These are phyloP conservation scores for Carapus acus DNA, from an alignment of 2,797 vertebrate genomes.

Conservation along the genomic window DNA sequence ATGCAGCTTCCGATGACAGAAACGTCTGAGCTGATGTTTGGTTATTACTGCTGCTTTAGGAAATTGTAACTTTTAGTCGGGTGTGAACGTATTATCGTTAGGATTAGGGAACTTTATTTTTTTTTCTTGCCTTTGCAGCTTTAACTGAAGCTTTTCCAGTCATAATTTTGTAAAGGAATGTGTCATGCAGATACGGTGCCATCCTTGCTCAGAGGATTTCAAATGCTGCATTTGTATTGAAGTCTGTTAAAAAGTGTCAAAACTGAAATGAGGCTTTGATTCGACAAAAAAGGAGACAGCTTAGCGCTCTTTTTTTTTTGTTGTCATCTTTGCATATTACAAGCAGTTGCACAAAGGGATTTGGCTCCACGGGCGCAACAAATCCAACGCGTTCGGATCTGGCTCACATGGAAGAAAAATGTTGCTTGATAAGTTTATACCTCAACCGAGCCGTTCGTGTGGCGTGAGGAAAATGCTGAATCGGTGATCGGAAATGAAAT, in stretches of 20 bases:
- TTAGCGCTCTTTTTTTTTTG: slow-evolving; percentile 16
- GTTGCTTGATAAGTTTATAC: not conserved
- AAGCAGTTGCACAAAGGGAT: slow-evolving; percentile 22
- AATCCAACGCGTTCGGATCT: slow-evolving; percentile 12
- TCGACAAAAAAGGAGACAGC: slow-evolving; percentile 14
- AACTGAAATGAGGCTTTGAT: slow-evolving; percentile 29
- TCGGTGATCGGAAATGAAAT: slow-evolving; percentile 7
- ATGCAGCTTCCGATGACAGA: too few relatives aligned
- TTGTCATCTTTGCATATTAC: slow-evolving; percentile 27
- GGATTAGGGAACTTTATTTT: too few relatives aligned
- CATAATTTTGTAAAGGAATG: not conserved
- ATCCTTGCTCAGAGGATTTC: slow-evolving; percentile 16
- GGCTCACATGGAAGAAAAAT: slow-evolving; percentile 1
- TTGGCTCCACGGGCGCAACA: slow-evolving; percentile 23
- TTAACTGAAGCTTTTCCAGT: too few relatives aligned
- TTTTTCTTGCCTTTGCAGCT: too few relatives aligned
- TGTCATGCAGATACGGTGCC: slow-evolving; percentile 14
- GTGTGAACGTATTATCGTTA: too few relatives aligned
- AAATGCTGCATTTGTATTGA: not conserved
- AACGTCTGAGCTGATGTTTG: too few relatives aligned
- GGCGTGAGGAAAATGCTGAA: not conserved
- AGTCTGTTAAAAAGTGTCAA: too few relatives aligned
- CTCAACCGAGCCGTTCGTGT: not conserved
- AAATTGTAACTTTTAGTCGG: too few relatives aligned
- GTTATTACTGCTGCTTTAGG: too few relatives aligned